Percentiles rank a stretch among this genome's conserved stretches.
Conservation (phyloP, 2,113 vertebrate genomes). For the Hiodon alosoides region DNA sequence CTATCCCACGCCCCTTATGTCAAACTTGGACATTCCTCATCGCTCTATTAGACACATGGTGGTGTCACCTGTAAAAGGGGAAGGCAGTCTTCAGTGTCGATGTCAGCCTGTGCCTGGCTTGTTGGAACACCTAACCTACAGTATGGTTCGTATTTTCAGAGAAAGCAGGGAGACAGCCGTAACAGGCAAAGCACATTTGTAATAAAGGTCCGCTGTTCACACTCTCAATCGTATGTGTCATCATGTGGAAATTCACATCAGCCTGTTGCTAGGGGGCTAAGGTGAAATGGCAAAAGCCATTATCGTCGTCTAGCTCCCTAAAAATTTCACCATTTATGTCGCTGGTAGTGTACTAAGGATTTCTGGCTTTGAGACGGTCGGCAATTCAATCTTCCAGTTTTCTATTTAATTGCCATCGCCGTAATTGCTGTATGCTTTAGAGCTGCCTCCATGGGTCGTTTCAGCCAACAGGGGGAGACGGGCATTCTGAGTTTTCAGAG, state of each 20-base stretch:
- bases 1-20: neutral
- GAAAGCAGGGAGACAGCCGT: too few species aligned
- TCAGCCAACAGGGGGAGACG: neutral
- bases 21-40: too few species aligned
- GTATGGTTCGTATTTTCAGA: too few species aligned
- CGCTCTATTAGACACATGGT: too few species aligned
- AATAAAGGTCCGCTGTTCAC: neutral
- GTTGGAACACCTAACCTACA: too few species aligned
- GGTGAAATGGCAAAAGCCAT: slow-evolving; percentile 6
- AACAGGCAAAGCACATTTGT: too few species aligned
- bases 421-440: slow-evolving; percentile 12
- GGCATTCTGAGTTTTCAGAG: slow-evolving; percentile 3
- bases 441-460: slow-evolving; percentile 11
- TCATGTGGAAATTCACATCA: slow-evolving; percentile 38
- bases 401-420: slow-evolving; percentile 15
- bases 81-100: too few species aligned
- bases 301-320: neutral
- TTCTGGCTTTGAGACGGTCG: slow-evolving; percentile 15
- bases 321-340: neutral
- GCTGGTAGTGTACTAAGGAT: neutral
- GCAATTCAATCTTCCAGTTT: slow-evolving; percentile 8
- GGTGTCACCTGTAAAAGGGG: too few species aligned
- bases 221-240: slow-evolving; percentile 53
- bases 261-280: slow-evolving; percentile 32
- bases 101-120: too few species aligned